These are phyloP conservation scores for Pseudolaguvia tuberculata DNA, from an alignment of 2,113 vertebrate species.

Conservation along the genomic window DNA sequence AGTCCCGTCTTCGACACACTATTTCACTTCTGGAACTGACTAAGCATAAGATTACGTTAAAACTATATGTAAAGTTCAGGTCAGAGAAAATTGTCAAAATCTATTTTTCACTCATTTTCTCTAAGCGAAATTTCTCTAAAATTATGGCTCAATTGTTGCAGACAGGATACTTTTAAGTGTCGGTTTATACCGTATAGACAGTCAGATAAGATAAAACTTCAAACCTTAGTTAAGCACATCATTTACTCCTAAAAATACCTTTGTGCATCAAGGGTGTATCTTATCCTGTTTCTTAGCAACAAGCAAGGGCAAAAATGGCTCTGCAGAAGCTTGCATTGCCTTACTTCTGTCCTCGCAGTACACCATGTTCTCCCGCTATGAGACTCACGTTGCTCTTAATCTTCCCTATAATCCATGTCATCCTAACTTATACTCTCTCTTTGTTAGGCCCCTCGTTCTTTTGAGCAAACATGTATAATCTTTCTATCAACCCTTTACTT, in stretches of 20 bases:
- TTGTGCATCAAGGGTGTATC: conserved; percentile 18
- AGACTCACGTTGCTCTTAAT: conserved; percentile 3
- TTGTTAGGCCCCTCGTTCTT: neutral
- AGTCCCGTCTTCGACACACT: neutral
- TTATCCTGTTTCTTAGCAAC: conserved; percentile 36
- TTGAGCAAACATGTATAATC: conserved; percentile 25
- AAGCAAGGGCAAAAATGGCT: conserved; percentile 37
- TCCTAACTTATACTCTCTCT: neutral
- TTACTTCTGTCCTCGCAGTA: conserved; percentile 16
- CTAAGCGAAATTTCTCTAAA: conserved; percentile 46
- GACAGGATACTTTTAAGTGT: conserved; percentile 35
- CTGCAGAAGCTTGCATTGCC: conserved; percentile 14
- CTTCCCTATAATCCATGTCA: conserved; percentile 3
- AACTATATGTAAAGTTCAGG: neutral
- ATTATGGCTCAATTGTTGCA: conserved; percentile 57
- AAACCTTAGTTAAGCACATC: conserved; percentile 41
- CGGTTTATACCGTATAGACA: conserved; percentile 47
- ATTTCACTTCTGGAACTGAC: neutral
- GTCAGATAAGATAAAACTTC: conserved; percentile 46
- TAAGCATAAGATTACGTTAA: neutral
- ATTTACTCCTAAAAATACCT: conserved; percentile 33
- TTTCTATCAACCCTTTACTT: conserved; percentile 26
- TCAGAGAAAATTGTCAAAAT: conserved; percentile 7
- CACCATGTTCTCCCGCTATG: conserved; percentile 1
- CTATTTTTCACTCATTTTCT: conserved; percentile 43